These are phyloP conservation scores for Epinephelus lanceolatus DNA, from an alignment of 2,113 vertebrate genomes.

Conservation along the genomic window DNA sequence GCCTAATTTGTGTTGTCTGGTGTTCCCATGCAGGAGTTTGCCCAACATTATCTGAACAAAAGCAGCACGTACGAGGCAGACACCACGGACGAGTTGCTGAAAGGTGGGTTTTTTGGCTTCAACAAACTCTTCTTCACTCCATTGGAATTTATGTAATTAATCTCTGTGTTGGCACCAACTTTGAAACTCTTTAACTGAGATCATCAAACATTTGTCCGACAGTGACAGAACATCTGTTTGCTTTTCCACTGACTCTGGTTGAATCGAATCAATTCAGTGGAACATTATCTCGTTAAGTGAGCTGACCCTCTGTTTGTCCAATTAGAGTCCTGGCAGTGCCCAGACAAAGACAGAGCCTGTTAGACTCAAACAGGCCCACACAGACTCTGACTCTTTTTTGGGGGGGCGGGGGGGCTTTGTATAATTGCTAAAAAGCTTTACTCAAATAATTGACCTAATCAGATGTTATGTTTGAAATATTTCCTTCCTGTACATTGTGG, in stretches of 20 bases:
- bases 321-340: conserved; percentile 8
- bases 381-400: neutral
- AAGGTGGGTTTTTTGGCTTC: conserved; percentile 69
- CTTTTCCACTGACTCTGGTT: conserved; percentile 30
- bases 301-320: conserved; percentile 55
- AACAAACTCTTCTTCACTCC: neutral
- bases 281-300: conserved; percentile 68
- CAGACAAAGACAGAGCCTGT: conserved; percentile 70
- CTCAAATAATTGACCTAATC: neutral
- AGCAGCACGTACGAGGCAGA: conserved; percentile 77
- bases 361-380: conserved; percentile 1
- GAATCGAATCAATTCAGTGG: conserved; percentile 53
- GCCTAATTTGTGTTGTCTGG: neutral
- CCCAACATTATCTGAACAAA: conserved; percentile 70
- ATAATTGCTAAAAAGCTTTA: neutral
- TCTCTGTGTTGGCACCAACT: neutral
- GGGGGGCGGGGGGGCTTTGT: neutral
- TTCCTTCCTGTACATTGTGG: rapidly evolving
- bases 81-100: conserved; percentile 83
- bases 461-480: neutral
- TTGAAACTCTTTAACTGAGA: neutral
- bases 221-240: conserved; percentile 6
- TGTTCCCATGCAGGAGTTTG: conserved; percentile 73
- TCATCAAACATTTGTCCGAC: neutral
- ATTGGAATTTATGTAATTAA: neutral